Base-by-base conservation (phyloP, 2,113 vertebrate species). In the Gasterosteus aculeatus region DNA sequence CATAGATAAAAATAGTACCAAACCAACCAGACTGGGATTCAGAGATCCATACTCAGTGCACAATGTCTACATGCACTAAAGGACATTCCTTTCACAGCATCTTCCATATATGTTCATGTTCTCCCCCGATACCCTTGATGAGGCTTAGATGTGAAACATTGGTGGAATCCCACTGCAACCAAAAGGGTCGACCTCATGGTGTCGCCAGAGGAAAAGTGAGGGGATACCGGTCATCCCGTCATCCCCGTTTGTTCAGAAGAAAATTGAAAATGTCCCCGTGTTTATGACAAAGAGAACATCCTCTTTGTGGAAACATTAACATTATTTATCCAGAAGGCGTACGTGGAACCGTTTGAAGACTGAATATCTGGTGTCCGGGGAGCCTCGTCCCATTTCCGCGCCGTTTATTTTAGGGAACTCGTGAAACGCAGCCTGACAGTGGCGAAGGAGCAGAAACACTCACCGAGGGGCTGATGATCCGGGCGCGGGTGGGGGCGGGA, bases 381-480 rank as follows among this genome's bases (percentile, higher is more conserved):
- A 68, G 33, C 39, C 51, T 84, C 67, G 56, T 81, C 61, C 70
- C 35, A 72, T 29, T 60, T 71, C 59, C 7, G 9, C 2, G n/a
- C 61, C 81, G 83, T 82, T 86, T 87, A 82, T 86, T 89, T 88
- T 87, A 66, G 71, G 65, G 75, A 46, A 39, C 61, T 77, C 63
- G 57, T 85, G 72, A 86, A 77, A 82, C 35, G 66, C 56, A 72
- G 70, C 31, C 53, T 75, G 46, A 75, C 58, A 39, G 67, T 42
- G 22, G 56, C 41, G 65, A 80, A 84, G 69, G 18, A 77, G 60
- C 51, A 16, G 22, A 12, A 75, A 77, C 80, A 84, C 80, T 58
- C 69, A 79, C 57, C 44, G 14, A 67, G 71, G 75, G 47, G 33
- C 42, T 82, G 51, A 56, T 11, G n/a, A 69, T 46, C 51, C 7